Evolutionary conservation across 2,113 vertebrate species (phyloP), one percentile per base, ranked within the genome.

Genomic region (Mugil cephalus): DNA sequence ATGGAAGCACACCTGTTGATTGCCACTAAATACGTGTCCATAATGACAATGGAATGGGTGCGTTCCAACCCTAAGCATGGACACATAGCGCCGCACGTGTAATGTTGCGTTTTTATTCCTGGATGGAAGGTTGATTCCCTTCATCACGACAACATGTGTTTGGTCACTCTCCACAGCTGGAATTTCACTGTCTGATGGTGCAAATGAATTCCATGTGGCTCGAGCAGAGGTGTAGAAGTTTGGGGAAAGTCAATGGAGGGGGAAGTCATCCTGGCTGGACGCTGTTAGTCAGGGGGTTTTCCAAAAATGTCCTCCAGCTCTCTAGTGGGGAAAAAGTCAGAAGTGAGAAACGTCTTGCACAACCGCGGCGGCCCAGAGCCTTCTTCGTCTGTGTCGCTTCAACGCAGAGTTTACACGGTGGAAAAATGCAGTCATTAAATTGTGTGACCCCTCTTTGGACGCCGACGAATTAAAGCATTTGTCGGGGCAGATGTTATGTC

Each of bases 191-290:
- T 92, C 90, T 86, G 87, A 89, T 42, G 69, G 76, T 67, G 75
- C 77, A 93, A 94, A 93, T 92, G 62, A 92, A 84, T 89, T 90
- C 91, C 91, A 92, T 93, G 89, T 93, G 94, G 83, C 85, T 80
- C 46, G 35, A 73, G 86, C 81, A 75, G 86, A 88, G 80, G 91
- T 88, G 88, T 80, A 90, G 88, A 91, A 90, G 80, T 85, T 90
- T 84, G 74, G 85, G 80, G 88, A 91, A 91, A 90, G 88, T 92
- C 89, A 80, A 65, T 77, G 10, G 64, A 87, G 86, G 80, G 77
- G 80, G 86, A 90, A 85, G 84, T 87, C 85, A 73, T 90, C 85
- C 75, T 50, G 82, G 74, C 88, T 87, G 80, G 77, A 89, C 60
- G 24, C 35, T 86, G 84, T 88, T 87, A 84, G 60, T 79, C 80